phyloP scores from a whole-genome alignment of 2,888 invertebrate genomes.

The Drosophila helvetica region DNA sequence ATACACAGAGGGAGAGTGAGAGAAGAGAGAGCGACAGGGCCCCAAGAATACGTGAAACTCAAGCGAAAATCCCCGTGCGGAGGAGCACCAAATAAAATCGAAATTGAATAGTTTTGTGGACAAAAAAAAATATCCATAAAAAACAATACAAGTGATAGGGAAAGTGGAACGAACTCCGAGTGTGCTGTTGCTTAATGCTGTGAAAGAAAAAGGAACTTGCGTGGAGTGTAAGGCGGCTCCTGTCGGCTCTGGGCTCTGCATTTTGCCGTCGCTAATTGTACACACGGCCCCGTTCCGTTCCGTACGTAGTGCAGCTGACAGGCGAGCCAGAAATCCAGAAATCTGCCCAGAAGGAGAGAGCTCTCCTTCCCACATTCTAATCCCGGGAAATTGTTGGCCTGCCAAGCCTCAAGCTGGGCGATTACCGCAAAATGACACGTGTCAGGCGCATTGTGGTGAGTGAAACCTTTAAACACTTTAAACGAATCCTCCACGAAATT shows the following conservation, averaged over 20 bases:
- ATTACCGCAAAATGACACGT: slow-evolving; percentile 81
- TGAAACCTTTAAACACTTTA: slow-evolving; percentile 41
- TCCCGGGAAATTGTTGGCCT: slow-evolving; percentile 42
- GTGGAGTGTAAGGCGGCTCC: slow-evolving; percentile 15
- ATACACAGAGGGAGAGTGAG: slow-evolving; percentile 53
- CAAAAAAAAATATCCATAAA: background rate
- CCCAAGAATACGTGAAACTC: slow-evolving; percentile 14
- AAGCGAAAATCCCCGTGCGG: background rate
- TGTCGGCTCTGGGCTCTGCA: slow-evolving; percentile 8
- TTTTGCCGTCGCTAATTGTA: slow-evolving; percentile 53
- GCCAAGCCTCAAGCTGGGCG: slow-evolving; percentile 62
- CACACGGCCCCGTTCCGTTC: slow-evolving; percentile 1
- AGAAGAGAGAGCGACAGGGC: slow-evolving; percentile 4
- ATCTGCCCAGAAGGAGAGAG: slow-evolving; percentile 18
- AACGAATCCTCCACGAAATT: slow-evolving; percentile 5
- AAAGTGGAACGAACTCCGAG: background rate
- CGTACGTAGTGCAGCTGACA: slow-evolving; percentile 33
- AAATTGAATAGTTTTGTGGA: slow-evolving; percentile 2
- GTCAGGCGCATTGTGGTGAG: slow-evolving; percentile 81
- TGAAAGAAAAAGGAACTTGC: slow-evolving; percentile 4
- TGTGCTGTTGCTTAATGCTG: slow-evolving; percentile 4
- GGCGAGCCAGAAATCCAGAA: slow-evolving; percentile 16
- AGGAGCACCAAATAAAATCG: background rate
- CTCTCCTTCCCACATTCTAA: slow-evolving; percentile 20
- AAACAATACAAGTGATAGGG: background rate